Base-by-base conservation (phyloP, 1,140 invertebrate genomes). In the Ctenoplectra terminalis region DNA sequence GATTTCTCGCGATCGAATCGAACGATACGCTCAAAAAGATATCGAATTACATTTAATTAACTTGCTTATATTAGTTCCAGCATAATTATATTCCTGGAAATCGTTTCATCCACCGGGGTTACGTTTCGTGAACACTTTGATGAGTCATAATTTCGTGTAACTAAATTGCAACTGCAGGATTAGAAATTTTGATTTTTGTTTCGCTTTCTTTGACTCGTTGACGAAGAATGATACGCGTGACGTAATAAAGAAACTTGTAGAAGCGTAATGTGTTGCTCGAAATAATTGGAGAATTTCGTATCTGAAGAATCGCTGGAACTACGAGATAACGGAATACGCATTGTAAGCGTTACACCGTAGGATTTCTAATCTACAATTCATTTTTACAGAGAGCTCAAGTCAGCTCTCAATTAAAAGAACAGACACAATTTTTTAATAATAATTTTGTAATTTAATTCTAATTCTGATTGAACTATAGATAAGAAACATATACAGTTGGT, bases 101-200 rank as follows among this genome's bases (percentile, higher is more conserved):
- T 46, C 26, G 6, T 2, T 46, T 29, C 20, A 26, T 20, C 37
- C 8, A 46, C 4, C 26, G 17, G 15, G 3, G 1, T 46, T 40
- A 15, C 26, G 26, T 66, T 26, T 46, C 2, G n/a, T 31, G 26
- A 11, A 20, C 23, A 6, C 4, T 37, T 70, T 37, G 48, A 70
- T 70, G 48, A 70, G 29, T 54, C 13, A 52, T 17, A 4, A 34
- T 34, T 70, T 9, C 23, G n/a, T 46, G 17, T 1, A 46, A 66
- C 46, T 66, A n/a, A 26, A 66, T 46, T 46, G 26, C 8, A 66
- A 66, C 2, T 46, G 23, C 26, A 11, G 6, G 1, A 26, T 54
- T 70, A n/a, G 13, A 70, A 54, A 70, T 70, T 70, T 70, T 54
- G 50, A 69, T 52, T 34, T 50, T 50, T 26, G 20, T 29, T 34